Base-by-base conservation (phyloP, 2,113 vertebrate genomes). In the Cyprinodon tularosa region DNA sequence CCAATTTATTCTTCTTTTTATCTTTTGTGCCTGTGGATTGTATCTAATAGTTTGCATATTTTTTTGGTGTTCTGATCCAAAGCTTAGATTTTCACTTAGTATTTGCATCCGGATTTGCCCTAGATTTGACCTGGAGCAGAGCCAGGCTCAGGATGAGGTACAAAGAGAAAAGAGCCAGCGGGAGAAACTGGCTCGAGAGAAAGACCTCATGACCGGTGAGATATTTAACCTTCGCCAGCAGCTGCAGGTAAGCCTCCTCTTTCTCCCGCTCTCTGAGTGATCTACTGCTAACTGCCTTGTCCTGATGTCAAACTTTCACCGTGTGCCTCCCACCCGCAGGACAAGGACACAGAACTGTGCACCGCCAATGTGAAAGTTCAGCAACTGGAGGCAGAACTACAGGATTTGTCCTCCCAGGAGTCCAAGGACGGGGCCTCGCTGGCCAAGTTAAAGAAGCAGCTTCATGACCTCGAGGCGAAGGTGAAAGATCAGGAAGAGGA, bases 401-500 rank as follows among this genome's bases (percentile, higher is more conserved):
- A 96, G 86, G 98, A 99, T 89, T 92, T 99, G 70, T 96, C 97
- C 78, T 98, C 95, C 76, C 97, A 98, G 92, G 98, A 99, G 93
- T 96, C 96, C 0, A 98, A 98, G 89, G 98, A 99, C 0, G 98
- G 99, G 69, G 97, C 97, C 4, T 99, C 98, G 0, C 89, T 97
- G 76, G 93, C 96, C 80, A 98, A 96, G 88, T 92, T 98, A 84
- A 96, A 96, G 93, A 99, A 98, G 87, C 97, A 98, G 86, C 94
- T 98, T 66, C 94, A 97, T 3, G 97, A 99, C 83, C 91, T 99
- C 68, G 97, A 99, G 82, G 96, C 97, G 8, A 98, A 97, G 88
- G 96, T 95, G 87, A 99, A 99, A 81, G 98, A 99, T 88, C 98
- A 99, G 90, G 98, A 99, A 89, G 98, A 99, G 85, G 98, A 99